These are phyloP conservation scores for Dicentrarchus labrax DNA, from an alignment of 2,113 vertebrate genomes.

Conservation along the genomic window DNA sequence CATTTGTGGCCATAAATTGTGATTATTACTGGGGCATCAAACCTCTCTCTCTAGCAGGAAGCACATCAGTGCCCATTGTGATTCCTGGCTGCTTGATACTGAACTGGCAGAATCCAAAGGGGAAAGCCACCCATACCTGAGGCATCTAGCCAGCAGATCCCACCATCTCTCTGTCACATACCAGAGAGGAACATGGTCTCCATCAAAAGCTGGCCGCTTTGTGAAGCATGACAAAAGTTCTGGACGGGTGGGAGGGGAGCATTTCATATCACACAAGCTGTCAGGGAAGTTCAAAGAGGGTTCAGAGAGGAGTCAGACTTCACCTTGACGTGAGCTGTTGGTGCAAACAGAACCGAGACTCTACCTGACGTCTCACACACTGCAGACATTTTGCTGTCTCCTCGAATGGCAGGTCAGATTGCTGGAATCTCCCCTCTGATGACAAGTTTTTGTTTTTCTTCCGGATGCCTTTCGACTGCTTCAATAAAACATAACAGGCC, in stretches of 20 bases:
- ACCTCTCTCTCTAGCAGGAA: background rate
- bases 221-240: constrained; percentile 68
- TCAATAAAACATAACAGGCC: constrained; percentile 37
- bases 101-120: constrained; percentile 28
- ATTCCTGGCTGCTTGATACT: constrained; percentile 14
- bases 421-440: constrained; percentile 40
- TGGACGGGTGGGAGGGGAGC: constrained; percentile 32
- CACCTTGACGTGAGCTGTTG: constrained; percentile 64
- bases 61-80: constrained; percentile 1
- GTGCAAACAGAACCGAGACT: constrained; percentile 61
- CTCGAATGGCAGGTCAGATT: constrained; percentile 57
- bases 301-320: constrained; percentile 72
- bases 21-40: background rate
- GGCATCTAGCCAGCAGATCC: constrained; percentile 31
- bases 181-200: constrained; percentile 43
- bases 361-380: constrained; percentile 52
- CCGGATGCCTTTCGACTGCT: constrained; percentile 24
- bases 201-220: constrained; percentile 53
- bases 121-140: constrained; percentile 21
- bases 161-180: constrained; percentile 27
- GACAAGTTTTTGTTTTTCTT: constrained; percentile 65
- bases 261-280: constrained; percentile 65
- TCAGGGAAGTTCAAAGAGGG: constrained; percentile 74
- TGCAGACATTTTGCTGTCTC: constrained; percentile 49
- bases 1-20: background rate